These are phyloP conservation scores for Aselliscus stoliczkanus DNA, from an alignment of 2,797 vertebrate genomes.

Conservation along the genomic window DNA sequence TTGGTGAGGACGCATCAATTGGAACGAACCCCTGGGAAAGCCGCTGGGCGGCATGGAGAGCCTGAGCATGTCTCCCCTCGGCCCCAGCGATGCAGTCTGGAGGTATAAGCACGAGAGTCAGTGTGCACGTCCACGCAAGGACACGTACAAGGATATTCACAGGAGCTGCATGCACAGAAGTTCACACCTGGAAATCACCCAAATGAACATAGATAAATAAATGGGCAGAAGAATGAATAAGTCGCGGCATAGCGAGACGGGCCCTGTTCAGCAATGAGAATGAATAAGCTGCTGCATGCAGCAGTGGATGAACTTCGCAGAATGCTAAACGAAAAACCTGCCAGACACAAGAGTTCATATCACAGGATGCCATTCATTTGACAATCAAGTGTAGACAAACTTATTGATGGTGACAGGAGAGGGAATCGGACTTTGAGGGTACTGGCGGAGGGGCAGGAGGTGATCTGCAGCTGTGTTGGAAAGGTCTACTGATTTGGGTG, in stretches of 20 bases:
- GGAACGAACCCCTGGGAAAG: not conserved
- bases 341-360: not conserved
- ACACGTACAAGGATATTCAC: not conserved
- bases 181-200: not conserved
- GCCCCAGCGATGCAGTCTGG: not conserved
- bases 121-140: too few relatives aligned
- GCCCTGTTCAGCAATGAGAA: too few relatives aligned
- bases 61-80: not conserved
- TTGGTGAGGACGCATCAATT: not conserved
- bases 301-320: not conserved
- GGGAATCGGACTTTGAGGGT: not conserved
- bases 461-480: not conserved
- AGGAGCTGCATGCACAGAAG: not conserved
- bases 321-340: not conserved
- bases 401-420: not conserved
- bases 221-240: not conserved
- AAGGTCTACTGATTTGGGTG: not conserved
- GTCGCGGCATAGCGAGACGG: not conserved
- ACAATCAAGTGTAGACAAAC: not conserved
- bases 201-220: not conserved
- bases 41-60: not conserved
- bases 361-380: accelerated
- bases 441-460: too few relatives aligned
- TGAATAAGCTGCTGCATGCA: accelerated
- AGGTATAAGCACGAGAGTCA: not conserved